Base-by-base conservation (phyloP, 92 coral and sea anemone genomes). In the Phymanthus crucifer region DNA sequence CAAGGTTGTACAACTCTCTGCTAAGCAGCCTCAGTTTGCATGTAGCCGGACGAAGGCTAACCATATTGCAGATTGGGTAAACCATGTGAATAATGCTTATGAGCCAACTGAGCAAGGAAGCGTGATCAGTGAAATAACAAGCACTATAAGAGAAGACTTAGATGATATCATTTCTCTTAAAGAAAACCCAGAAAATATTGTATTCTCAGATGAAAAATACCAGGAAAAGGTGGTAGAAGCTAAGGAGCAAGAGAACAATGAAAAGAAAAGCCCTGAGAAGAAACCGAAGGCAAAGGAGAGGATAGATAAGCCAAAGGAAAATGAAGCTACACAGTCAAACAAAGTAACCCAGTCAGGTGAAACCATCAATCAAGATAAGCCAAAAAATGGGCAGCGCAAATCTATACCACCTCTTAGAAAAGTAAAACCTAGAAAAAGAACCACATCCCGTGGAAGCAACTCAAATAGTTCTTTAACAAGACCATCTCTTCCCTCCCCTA, bases 51-150 rank as follows among this genome's bases (percentile, higher is more conserved):
- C 84, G 11, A 82, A 72, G 52, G 94, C 77, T 10, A 83, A 61
- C 24, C 90, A 88, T 13, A 88, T 92, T 26, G 84, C 84, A n/a
- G 78, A 50, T 23, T 92, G 97, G 97, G 74, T 92, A 12, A 71
- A 83, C 40, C 71, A 72, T 54, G 97, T 92, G 29, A 89, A 92
- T 71, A 82, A 75, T 29, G 35, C 86, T 6, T 92, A 86, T 76
- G 88, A 83, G 58, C 97, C 91, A 45, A 92, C 85, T 84, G 97
- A 83, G 54, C 93, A 86, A 36, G 93, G 91, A 31, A 81, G 87
- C 13, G 70, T 70, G 31, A 40, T 78, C 2, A 83, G 87, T 75
- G 87, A 73, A 27, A 69, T 66, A 12, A n/a, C 73, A 2, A 78
- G 61, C 26, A 40, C 82, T 0, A 3, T 70, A 6, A 24, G 3